Base-by-base conservation (phyloP, 2,888 invertebrate species). In the Heteropelma amictum region DNA sequence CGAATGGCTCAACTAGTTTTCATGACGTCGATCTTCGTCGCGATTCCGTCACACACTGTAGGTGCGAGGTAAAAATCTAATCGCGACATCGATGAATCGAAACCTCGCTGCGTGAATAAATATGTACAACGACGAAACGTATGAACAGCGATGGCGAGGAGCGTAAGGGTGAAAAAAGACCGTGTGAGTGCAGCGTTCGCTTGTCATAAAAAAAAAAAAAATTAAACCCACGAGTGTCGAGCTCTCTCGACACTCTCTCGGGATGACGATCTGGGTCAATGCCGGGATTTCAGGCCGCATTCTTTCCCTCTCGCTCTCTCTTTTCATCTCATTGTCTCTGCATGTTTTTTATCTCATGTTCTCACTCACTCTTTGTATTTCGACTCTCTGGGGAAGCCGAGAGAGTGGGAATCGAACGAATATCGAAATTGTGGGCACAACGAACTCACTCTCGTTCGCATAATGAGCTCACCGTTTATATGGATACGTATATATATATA, bases 341-440 rank as follows among this genome's bases (percentile, higher is more conserved):
- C 19, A 21, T 54, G 30, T 81, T 81, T 84, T 72, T 51, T 19
- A 58, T 58, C 63, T 42, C 69, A n/a, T n/a, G n/a, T n/a, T n/a
- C n/a, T n/a, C n/a, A n/a, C n/a, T n/a, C n/a, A n/a, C n/a, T n/a
- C n/a, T n/a, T n/a, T n/a, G n/a, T 47, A 45, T 73, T 51, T 49
- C n/a, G 56, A 56, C 63, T 49, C 56, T 42, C 56, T 5, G 28
- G 33, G 23, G 54, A 56, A 54, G 40, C 1, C 17, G 42, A 14
- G 28, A 3, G 42, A 21, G 61, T 7, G 47, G 81, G 80, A 56
- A 82, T 82, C 79, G 82, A 81, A 83, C 82, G 85, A 85, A 84
- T 85, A 86, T 87, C 83, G 86, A 85, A 87, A 86, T 82, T 82
- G 81, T 78, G 77, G 74, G 80, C 72, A 81, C 85, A 83, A 83